These are phyloP conservation scores for Lepidocolaptes lacrymiger DNA, from an alignment of 2,797 vertebrate species.

Conservation along the genomic window DNA sequence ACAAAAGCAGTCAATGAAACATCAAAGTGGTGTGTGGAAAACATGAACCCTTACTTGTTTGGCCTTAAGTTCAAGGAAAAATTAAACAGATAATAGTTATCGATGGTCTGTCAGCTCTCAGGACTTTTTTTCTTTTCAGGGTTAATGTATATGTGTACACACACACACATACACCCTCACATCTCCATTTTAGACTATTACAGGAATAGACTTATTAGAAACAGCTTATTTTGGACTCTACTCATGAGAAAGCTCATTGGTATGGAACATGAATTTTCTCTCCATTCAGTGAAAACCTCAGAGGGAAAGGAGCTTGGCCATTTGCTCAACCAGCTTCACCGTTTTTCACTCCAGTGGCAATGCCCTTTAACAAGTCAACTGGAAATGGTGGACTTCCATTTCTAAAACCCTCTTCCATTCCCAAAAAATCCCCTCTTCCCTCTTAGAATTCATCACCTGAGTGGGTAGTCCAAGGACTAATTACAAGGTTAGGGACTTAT, in stretches of 20 bases:
- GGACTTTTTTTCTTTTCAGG: neutral
- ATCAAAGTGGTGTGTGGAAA: slow-evolving; percentile 39
- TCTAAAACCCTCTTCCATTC: neutral
- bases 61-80: slow-evolving; percentile 23
- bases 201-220: neutral
- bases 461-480: neutral
- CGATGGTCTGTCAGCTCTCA: neutral
- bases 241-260: neutral
- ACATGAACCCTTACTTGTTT: neutral
- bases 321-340: neutral
- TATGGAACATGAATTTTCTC: neutral
- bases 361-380: neutral
- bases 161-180: neutral
- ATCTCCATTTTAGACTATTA: neutral
- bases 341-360: neutral
- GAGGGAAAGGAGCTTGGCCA: neutral
- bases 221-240: neutral
- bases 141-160: neutral
- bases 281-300: neutral
- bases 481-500: neutral
- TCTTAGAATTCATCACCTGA: neutral
- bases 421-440: neutral
- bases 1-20: slow-evolving; percentile 46
- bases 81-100: slow-evolving; percentile 20
- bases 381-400: neutral